A percentile compares a stretch with the other conserved stretches of the same genome.
These are phyloP conservation scores for Heliconius charithonia DNA, from an alignment of 2,888 invertebrate genomes.

Conservation along the genomic window DNA sequence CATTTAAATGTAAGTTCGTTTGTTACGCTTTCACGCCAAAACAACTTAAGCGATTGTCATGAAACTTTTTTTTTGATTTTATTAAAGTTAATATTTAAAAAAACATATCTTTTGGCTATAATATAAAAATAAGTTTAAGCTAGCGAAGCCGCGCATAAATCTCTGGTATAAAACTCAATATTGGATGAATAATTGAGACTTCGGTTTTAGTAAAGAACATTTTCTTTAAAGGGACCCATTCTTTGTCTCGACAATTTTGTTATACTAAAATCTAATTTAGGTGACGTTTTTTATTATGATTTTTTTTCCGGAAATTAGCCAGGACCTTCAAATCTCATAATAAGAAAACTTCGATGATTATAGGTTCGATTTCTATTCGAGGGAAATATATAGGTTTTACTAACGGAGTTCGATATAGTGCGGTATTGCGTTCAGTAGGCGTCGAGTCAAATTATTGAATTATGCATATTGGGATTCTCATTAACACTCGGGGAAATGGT, in stretches of 20 bases:
- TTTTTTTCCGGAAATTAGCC: background rate
- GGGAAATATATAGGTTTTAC: background rate
- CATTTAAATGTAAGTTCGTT: background rate
- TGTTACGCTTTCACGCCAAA: no score
- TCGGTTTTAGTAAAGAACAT: background rate
- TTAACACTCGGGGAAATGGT: no score
- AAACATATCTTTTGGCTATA: no score
- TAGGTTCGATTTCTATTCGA: background rate
- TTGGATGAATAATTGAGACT: background rate
- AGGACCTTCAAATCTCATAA: background rate
- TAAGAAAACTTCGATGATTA: background rate
- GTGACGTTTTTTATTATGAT: background rate
- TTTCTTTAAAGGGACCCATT: background rate
- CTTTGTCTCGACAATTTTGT: background rate
- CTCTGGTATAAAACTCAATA: background rate
- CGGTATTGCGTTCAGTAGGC: no score
- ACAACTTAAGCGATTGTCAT: no score
- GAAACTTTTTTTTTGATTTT: no score
- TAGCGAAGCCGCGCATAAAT: no score
- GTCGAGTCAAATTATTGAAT: no score
- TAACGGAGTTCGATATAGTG: no score
- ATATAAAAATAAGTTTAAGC: no score
- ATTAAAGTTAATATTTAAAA: no score
- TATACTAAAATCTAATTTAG: background rate
- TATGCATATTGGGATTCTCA: no score